A percentile compares a stretch with the other conserved stretches of the same genome.
Evolutionary conservation across 2,113 vertebrate genomes (phyloP).

Genomic region (Rhabdomys dilectus): DNA sequence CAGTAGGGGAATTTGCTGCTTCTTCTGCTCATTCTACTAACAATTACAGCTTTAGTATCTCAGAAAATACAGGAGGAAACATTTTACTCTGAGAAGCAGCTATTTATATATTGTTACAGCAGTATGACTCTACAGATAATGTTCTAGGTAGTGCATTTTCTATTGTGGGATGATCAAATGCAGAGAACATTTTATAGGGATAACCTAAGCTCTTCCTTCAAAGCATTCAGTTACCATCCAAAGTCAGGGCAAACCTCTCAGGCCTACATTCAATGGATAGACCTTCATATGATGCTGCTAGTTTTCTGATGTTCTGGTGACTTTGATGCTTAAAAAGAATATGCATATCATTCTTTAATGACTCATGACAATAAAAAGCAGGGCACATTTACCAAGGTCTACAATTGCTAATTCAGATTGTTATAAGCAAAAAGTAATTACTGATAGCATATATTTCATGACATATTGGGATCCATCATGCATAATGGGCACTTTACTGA

Average conservation of each 20-base stretch:
- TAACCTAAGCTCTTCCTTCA: neutral
- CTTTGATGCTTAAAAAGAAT: neutral
- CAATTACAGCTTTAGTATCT: neutral
- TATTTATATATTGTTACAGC: neutral
- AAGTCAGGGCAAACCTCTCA: no score
- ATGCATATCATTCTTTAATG: neutral
- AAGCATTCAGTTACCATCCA: neutral
- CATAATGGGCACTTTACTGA: neutral
- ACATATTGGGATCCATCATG: neutral
- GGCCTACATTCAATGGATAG: neutral
- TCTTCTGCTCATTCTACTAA: neutral
- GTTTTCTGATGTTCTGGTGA: neutral
- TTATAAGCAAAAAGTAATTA: neutral
- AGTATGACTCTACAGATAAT: neutral
- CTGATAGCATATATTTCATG: neutral
- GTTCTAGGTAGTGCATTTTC: neutral
- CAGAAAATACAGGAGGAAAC: neutral
- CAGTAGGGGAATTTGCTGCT: neutral
- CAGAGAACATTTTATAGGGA: neutral
- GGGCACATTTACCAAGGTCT: neutral
- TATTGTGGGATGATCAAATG: neutral
- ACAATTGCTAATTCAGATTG: neutral
- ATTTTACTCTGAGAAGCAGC: neutral
- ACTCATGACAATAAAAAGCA: neutral
- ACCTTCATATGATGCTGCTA: neutral